These are phyloP conservation scores for Hipparchia sbordonii DNA, from an alignment of 2,888 invertebrate genomes.

Conservation along the genomic window DNA sequence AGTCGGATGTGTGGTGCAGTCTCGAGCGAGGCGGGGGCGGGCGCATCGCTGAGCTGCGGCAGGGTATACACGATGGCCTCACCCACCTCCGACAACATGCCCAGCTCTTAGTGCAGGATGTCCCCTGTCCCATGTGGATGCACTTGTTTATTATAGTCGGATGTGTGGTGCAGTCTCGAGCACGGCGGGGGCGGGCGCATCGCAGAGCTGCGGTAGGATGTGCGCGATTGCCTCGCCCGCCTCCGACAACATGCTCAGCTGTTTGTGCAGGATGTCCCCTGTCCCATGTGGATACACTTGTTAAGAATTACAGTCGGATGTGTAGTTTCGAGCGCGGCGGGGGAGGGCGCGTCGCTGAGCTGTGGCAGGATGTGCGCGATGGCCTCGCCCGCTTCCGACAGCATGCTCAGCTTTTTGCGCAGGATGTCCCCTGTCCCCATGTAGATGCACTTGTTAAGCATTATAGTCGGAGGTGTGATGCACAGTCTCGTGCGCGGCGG, in stretches of 20 bases:
- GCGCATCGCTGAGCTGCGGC: slow-evolving; percentile 64
- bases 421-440: slow-evolving; percentile 73
- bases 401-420: slow-evolving; percentile 64
- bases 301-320: slow-evolving; percentile 44
- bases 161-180: slow-evolving; percentile 61
- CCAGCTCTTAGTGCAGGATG: slow-evolving; percentile 66
- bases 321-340: slow-evolving; percentile 67
- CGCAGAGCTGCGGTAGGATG: slow-evolving; percentile 64
- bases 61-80: slow-evolving; percentile 67
- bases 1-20: slow-evolving; percentile 55
- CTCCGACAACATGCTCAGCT: slow-evolving; percentile 64
- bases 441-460: slow-evolving; percentile 54
- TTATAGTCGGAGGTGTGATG: slow-evolving; percentile 48
- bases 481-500: slow-evolving; percentile 69
- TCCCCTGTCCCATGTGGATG: slow-evolving; percentile 76
- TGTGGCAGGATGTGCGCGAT: slow-evolving; percentile 70
- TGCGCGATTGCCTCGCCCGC: slow-evolving; percentile 64
- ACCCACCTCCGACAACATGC: slow-evolving; percentile 57
- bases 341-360: slow-evolving; percentile 62
- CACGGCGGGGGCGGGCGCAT: slow-evolving; percentile 64
- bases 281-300: slow-evolving; percentile 65
- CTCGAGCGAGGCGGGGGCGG: slow-evolving; percentile 66
- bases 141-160: slow-evolving; percentile 43
- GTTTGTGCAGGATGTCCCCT: slow-evolving; percentile 67
- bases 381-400: slow-evolving; percentile 58